A percentile compares a stretch with the other conserved stretches of the same genome.
Conservation (phyloP, 2,888 invertebrate species). For the Hydropsyche betteni region DNA sequence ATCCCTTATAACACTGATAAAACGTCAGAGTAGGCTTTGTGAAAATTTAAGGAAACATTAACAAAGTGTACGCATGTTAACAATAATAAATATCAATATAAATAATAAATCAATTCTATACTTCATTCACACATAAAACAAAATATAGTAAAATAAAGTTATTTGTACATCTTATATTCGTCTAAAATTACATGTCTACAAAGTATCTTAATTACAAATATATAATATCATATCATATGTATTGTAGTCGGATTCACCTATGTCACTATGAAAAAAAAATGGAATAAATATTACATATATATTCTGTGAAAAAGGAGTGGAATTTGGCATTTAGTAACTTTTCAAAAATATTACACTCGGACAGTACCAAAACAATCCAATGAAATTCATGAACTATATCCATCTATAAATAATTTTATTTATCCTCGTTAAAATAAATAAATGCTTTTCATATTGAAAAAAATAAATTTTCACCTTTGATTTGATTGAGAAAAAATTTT, state of each 20-base stretch:
- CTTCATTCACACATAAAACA: slow-evolving; percentile 26
- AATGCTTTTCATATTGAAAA: too few species aligned
- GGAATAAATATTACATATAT: too few species aligned
- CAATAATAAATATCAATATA: slow-evolving; percentile 31
- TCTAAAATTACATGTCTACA: slow-evolving; percentile 35
- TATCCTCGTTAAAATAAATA: too few species aligned
- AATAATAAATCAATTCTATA: slow-evolving; percentile 27
- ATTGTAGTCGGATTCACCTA: neutral
- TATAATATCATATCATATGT: slow-evolving; percentile 33
- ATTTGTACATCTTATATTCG: slow-evolving; percentile 44
- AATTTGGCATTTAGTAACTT: too few species aligned
- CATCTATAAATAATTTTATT: too few species aligned
- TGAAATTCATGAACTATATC: too few species aligned
- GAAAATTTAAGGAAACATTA: slow-evolving; percentile 24
- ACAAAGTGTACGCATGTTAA: slow-evolving; percentile 22
- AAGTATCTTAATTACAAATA: slow-evolving; percentile 26
- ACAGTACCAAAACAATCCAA: too few species aligned
- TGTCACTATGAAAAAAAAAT: too few species aligned
- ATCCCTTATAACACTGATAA: slow-evolving; percentile 8
- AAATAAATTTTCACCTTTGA: too few species aligned
- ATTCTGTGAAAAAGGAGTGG: too few species aligned
- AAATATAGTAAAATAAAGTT: slow-evolving; percentile 31
- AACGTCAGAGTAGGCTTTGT: neutral
- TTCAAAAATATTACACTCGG: too few species aligned
- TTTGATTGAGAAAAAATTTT: too few species aligned